Conservation (phyloP, 2,113 vertebrate species). For the Gambusia affinis region DNA sequence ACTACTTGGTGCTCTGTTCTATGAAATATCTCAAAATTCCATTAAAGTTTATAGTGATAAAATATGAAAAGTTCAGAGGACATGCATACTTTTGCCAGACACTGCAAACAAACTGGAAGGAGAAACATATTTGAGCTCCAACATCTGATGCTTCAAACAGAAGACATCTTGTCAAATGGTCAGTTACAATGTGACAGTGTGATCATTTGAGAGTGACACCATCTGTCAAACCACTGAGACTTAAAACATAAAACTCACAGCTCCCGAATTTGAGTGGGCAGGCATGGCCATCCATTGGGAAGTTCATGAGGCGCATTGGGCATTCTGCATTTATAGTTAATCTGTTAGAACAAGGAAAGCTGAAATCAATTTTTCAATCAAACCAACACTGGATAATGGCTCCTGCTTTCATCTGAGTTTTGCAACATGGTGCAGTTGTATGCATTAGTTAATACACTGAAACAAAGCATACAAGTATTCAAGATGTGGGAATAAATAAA, state of each 20-base stretch:
- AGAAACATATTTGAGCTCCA: not conserved
- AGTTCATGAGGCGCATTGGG: constrained; percentile 86
- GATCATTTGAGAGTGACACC: constrained; percentile 50
- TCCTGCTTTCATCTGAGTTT: constrained; percentile 15
- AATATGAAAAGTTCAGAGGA: too few relatives aligned
- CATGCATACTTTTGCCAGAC: too few relatives aligned
- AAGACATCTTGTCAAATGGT: constrained; percentile 33
- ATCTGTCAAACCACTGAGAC: constrained; percentile 44
- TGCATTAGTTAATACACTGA: not conserved
- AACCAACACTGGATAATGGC: constrained; percentile 28
- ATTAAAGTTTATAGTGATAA: not conserved
- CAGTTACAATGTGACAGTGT: constrained; percentile 22
- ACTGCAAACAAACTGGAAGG: not conserved
- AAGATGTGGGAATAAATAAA: not conserved
- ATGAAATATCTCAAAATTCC: not conserved
- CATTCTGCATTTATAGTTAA: constrained; percentile 87
- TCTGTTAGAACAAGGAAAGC: constrained; percentile 67
- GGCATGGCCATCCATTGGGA: constrained; percentile 86
- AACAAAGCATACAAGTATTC: too few relatives aligned
- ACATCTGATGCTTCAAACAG: constrained; percentile 32
- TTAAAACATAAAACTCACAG: constrained; percentile 76
- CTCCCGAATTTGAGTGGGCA: constrained; percentile 87
- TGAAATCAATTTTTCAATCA: constrained; percentile 32
- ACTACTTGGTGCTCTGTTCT: not conserved
- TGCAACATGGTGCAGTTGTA: not conserved